A percentile compares a stretch with the other conserved stretches of the same genome.
These are phyloP conservation scores for Enteromius treurensis DNA, from an alignment of 2,797 vertebrate genomes.

Conservation along the genomic window DNA sequence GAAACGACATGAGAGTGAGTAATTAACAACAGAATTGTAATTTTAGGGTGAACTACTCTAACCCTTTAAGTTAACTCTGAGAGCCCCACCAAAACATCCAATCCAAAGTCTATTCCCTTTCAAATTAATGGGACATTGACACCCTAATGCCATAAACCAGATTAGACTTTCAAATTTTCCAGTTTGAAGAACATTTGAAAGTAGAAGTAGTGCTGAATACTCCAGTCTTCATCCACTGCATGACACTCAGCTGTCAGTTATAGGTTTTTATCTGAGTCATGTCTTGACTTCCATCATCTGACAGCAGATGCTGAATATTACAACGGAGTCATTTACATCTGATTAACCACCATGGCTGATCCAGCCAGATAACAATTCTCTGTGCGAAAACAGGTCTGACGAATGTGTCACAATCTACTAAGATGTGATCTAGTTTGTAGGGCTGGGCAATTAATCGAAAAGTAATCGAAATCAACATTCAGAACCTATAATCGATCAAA, in stretches of 20 bases:
- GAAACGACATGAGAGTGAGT: no score
- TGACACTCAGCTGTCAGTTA: background rate
- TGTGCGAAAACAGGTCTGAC: constrained; percentile 6
- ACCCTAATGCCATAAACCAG: background rate
- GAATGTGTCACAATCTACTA: background rate
- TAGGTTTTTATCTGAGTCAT: constrained; percentile 12
- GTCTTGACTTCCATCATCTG: background rate
- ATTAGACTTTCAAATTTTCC: background rate
- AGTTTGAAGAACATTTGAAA: background rate
- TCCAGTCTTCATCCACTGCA: background rate
- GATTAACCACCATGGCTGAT: constrained; percentile 1
- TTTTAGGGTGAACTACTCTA: no score
- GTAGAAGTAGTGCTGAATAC: background rate
- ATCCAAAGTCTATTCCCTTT: background rate
- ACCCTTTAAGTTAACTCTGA: no score
- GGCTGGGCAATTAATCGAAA: no score
- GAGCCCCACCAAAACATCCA: no score
- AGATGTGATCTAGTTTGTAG: background rate
- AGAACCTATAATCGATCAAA: no score
- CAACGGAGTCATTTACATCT: constrained; percentile 9
- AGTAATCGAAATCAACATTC: no score
- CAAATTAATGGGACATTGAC: background rate
- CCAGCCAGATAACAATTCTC: background rate
- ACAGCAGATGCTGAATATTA: background rate
- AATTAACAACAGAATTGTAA: no score